Conservation (phyloP, 2,888 invertebrate species). For the Phyllotreta striolata region DNA sequence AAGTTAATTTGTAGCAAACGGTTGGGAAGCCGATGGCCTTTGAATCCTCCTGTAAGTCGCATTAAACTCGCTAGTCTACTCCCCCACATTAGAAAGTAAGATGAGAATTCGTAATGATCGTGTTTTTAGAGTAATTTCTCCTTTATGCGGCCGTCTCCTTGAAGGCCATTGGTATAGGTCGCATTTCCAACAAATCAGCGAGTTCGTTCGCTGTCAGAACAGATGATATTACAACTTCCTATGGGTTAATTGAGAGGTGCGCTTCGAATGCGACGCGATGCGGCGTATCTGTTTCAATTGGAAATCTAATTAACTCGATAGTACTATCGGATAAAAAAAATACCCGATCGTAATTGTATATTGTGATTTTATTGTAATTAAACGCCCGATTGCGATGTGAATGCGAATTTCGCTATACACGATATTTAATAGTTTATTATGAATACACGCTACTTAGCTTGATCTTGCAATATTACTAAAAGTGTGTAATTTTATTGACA, state of each 20-base stretch:
- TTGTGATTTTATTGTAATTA: neutral
- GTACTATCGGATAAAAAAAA: slow-evolving; percentile 7
- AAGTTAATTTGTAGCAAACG: neutral
- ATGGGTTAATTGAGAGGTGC: slow-evolving; percentile 19
- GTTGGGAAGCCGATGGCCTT: neutral
- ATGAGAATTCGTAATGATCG: slow-evolving; percentile 34
- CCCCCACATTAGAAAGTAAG: slow-evolving; percentile 43
- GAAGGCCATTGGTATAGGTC: slow-evolving; percentile 29
- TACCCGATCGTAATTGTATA: slow-evolving; percentile 16
- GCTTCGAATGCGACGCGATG: slow-evolving; percentile 6
- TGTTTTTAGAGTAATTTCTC: slow-evolving; percentile 41
- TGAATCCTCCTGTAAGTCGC: neutral
- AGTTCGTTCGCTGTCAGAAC: slow-evolving; percentile 16
- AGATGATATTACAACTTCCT: slow-evolving; percentile 19
- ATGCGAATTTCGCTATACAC: slow-evolving; percentile 8
- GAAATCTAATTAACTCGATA: slow-evolving; percentile 16
- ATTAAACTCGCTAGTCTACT: slow-evolving; percentile 31
- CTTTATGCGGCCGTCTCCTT: slow-evolving; percentile 22
- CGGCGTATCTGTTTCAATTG: slow-evolving; percentile 8
- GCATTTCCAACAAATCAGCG: slow-evolving; percentile 18
- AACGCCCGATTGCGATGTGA: slow-evolving; percentile 6
- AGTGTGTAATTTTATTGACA: too few relatives aligned
- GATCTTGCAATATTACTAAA: too few relatives aligned
- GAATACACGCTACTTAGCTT: too few relatives aligned
- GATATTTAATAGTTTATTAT: slow-evolving; percentile 3